Evolutionary conservation across 2,888 invertebrate genomes (phyloP), one percentile per base, ranked within the genome.

Genomic region (Trisateles emortualis): DNA sequence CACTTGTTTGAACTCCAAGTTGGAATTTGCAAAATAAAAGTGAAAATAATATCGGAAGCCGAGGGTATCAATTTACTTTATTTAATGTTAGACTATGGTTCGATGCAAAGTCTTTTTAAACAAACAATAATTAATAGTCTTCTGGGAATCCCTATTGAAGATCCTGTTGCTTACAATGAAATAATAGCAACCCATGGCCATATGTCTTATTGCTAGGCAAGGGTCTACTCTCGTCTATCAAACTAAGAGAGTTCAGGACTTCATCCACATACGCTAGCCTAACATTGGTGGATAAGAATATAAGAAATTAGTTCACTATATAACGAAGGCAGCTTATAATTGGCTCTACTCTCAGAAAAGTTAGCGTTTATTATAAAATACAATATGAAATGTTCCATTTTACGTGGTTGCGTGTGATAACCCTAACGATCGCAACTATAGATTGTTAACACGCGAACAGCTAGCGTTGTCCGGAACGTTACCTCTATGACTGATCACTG

Each of bases 391-490:
- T 46, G 63, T 47, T 53, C 49, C 53, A 11, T 62, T 72, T 57
- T 44, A 57, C 49, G 39, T 38, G 54, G 41, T 78, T 50, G 83
- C 83, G 79, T 81, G 84, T 67, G 74, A 71, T 74, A 73, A 66
- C 68, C 1, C 69, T 42, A 50, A 66, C 64, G 75, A 69, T 69
- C 46, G 67, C 61, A 35, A 46, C 43, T 38, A 57, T 58, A 64
- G 77, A 64, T 70, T 57, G 72, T 55, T 14, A 10, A 56, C 85
- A 84, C 84, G 84, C 84, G 64, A 82, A 63, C 70, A 74, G 75
- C 75, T 76, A 61, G 79, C 76, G 77, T 48, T 54, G 48, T 54
- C 53, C 48, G 53, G 53, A 54, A 54, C 48, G 53, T 54, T 40
- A 40, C 53, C 48, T 40, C 49, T 40, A 49, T 54, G 48, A 49